Evolutionary conservation across 2,113 vertebrate species (phyloP), one percentile per base, ranked within the genome.

Genomic region (Cairina moschata): DNA sequence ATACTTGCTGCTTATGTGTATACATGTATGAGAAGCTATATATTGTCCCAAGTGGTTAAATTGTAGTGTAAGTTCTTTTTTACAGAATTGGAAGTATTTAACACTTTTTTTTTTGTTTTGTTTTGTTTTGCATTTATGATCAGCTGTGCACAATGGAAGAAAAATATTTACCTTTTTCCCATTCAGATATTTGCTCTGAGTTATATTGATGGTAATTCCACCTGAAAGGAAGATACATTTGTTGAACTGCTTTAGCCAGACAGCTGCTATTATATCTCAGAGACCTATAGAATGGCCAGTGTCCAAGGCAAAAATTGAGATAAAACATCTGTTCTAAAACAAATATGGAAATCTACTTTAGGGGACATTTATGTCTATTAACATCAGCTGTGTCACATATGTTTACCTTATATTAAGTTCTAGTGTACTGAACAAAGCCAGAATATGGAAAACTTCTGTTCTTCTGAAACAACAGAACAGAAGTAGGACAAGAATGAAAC

Each of bases 321-420:
- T 72, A 73, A 79, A 88, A 88, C 69, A 76, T 97, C 92, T 96
- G 91, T 95, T 96, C 76, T 91, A 97, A 88, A 93, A 93, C 91
- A 93, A 96, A 93, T 86, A 93, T 78, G 78, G 72, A 69, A 96
- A 97, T 95, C 38, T 95, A 66, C 92, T 91, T 96, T 90, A 81
- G 58, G 76, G 59, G 58, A 62, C 78, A 78, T 83, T 93, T 89
- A 32, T 93, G n/a, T 86, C 72, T 96, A 8, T 90, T 93, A 87
- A 26, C 54, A 82, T 97, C 95, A 96, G 80, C 94, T 97, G 87
- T 85, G 38, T 67, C 90, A 69, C 92, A 92, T 83, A 96, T 94
- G 83, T 95, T 95, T 89, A 71, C 90, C 82, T 94, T 75, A n/a
- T 12, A 36, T 52, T 75, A 91, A 94, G 50, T 81, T 93, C 44